Percentiles rank a stretch among this genome's conserved stretches.
phyloP scores from a whole-genome alignment of 2,797 vertebrate species.

The Pseudocheirus occidentalis region DNA sequence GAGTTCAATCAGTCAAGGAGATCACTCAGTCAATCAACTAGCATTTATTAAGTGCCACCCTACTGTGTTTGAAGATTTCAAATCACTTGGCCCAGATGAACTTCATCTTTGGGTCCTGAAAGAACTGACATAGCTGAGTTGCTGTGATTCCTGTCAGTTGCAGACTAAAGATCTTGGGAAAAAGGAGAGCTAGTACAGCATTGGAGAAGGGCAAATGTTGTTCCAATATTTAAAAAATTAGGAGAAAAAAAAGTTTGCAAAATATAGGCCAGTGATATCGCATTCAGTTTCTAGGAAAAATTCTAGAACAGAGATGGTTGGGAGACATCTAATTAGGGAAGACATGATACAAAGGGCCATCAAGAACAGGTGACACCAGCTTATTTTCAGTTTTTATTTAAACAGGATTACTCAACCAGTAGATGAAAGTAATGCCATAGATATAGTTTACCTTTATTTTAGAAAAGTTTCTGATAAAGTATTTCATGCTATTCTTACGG shows the following conservation, averaged over 20 bases:
- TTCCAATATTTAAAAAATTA: not conserved
- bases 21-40: not conserved
- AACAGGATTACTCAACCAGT: not conserved
- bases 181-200: not conserved
- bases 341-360: not conserved
- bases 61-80: not conserved
- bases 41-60: not conserved
- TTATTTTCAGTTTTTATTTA: not conserved
- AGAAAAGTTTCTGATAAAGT: not conserved
- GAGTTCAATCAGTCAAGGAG: not conserved
- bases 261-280: not conserved
- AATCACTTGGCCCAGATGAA: not conserved
- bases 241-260: not conserved
- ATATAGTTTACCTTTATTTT: not conserved
- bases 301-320: not conserved
- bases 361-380: not conserved
- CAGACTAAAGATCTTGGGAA: not conserved
- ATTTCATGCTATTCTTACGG: not conserved
- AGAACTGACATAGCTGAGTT: not conserved
- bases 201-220: not conserved
- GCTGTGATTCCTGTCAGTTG: not conserved
- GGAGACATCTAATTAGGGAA: not conserved
- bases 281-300: not conserved
- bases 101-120: not conserved
- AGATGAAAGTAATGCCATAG: not conserved